Percentiles rank a stretch among this genome's conserved stretches.
These are phyloP conservation scores for Crocidura indochinensis DNA, from an alignment of 2,797 vertebrate genomes.

Conservation along the genomic window DNA sequence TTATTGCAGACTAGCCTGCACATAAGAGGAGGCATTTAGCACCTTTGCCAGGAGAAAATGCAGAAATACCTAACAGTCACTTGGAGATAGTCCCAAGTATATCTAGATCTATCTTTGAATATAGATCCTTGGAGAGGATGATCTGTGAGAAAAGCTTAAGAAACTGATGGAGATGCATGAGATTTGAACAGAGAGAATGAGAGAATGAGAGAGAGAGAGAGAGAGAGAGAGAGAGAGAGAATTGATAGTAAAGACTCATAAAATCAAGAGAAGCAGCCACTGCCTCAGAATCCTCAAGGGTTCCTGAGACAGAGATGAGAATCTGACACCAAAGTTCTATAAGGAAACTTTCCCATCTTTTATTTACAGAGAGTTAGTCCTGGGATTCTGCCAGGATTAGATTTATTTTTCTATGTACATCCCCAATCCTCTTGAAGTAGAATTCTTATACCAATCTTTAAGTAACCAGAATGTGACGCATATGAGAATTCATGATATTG, in stretches of 20 bases:
- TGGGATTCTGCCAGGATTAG: constrained; percentile 55
- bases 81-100: background rate
- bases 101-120: background rate
- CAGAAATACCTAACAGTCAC: background rate
- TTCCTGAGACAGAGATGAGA: background rate
- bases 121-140: background rate
- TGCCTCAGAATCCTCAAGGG: background rate
- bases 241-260: background rate
- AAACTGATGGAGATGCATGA: background rate
- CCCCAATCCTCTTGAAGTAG: constrained; percentile 22
- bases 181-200: too few species aligned
- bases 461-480: constrained; percentile 64
- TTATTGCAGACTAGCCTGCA: background rate
- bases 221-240: background rate
- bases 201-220: too few species aligned
- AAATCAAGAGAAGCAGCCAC: background rate
- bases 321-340: background rate
- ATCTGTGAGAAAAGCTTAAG: constrained; percentile 18
- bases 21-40: background rate
- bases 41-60: constrained; percentile 7
- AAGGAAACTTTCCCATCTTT: background rate
- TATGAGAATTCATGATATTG: constrained; percentile 64
- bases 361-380: background rate
- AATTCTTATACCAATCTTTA: constrained; percentile 55
- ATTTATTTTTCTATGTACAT: constrained; percentile 54